Percentiles rank a stretch among this genome's conserved stretches.
Conservation (phyloP, 2,797 vertebrate genomes). For the Liparis tanakae region DNA sequence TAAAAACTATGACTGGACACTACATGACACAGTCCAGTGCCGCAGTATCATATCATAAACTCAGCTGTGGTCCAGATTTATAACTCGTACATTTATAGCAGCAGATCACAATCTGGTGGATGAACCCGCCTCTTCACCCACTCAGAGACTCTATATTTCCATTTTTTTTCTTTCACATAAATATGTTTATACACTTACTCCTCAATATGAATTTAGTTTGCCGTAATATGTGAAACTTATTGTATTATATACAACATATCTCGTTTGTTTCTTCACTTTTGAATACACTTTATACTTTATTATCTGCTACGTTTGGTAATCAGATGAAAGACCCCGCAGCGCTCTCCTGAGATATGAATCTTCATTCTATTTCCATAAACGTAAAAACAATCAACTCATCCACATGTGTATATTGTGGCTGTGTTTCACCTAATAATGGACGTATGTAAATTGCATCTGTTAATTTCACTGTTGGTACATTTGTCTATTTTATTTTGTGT, state of each 20-base stretch:
- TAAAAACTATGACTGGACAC: neutral
- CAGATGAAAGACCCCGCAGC: neutral
- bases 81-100: conserved; percentile 54
- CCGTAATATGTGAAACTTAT: neutral
- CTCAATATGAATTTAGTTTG: neutral
- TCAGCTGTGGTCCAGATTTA: conserved; percentile 48
- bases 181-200: neutral
- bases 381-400: neutral
- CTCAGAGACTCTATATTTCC: conserved; percentile 7
- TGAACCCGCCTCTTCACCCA: conserved; percentile 32
- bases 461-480: neutral
- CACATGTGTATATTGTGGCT: neutral
- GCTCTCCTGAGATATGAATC: neutral
- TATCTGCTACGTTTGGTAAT: neutral
- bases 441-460: neutral
- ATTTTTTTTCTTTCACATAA: neutral
- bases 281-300: neutral
- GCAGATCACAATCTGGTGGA: conserved; percentile 42
- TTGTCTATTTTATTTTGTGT: neutral
- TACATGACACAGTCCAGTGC: conserved; percentile 46
- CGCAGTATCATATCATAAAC: conserved; percentile 43
- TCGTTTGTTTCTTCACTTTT: neutral
- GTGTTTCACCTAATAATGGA: neutral
- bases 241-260: neutral
- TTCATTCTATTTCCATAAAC: neutral